Evolutionary conservation across 2,888 invertebrate species (phyloP).

Genomic region (Amblyteles armatorius): DNA sequence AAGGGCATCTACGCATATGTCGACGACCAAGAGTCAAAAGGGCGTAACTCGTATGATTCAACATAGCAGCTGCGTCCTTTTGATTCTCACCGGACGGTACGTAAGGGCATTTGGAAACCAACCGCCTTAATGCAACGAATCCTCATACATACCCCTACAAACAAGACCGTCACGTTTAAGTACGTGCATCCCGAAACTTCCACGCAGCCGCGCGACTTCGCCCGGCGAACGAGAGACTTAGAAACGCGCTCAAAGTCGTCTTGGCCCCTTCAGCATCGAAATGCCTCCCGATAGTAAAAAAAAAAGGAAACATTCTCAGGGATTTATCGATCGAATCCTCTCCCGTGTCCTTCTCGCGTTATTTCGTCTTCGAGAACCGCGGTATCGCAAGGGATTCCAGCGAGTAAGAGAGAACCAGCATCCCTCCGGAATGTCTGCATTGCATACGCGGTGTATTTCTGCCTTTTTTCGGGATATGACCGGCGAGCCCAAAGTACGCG

Average conservation of each 20-base stretch:
- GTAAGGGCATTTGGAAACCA: background rate
- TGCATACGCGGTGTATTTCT: constrained; percentile 36
- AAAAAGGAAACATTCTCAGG: constrained; percentile 39
- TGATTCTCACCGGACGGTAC: background rate
- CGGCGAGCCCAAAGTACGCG: constrained; percentile 28
- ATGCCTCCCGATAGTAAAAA: constrained; percentile 25
- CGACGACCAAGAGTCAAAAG: background rate
- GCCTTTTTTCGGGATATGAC: constrained; percentile 20
- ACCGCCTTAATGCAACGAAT: background rate
- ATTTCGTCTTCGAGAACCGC: constrained; percentile 41
- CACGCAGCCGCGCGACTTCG: constrained; percentile 27
- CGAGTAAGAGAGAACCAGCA: constrained; percentile 15
- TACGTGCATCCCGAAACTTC: background rate
- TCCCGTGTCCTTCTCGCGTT: constrained; percentile 31
- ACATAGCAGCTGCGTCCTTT: background rate
- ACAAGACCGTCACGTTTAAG: too few relatives aligned
- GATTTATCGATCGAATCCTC: constrained; percentile 56
- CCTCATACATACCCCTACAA: too few relatives aligned
- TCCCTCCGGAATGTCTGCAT: constrained; percentile 57
- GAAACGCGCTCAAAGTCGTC: constrained; percentile 31
- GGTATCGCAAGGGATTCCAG: constrained; percentile 22
- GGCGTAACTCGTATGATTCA: background rate
- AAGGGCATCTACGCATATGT: background rate
- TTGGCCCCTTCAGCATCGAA: constrained; percentile 24
- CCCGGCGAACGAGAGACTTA: constrained; percentile 1